A percentile compares a stretch with the other conserved stretches of the same genome.
Conservation (phyloP, 1,140 invertebrate genomes). For the Drosophila busckii region DNA sequence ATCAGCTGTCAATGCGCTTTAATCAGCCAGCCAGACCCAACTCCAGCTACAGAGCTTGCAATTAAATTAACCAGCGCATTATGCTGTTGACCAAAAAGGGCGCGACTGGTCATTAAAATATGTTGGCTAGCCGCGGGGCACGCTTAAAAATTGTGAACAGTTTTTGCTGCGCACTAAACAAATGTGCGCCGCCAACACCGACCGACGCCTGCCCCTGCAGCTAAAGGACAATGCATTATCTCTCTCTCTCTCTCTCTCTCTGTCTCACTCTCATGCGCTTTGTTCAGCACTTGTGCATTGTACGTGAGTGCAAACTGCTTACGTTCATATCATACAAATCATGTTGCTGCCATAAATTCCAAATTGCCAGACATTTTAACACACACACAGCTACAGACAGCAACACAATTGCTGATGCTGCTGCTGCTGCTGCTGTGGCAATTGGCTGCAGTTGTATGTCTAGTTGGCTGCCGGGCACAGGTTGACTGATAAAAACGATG, state of each 20-base stretch:
- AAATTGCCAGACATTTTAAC: constrained; percentile 71
- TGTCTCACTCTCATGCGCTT: constrained; percentile 1
- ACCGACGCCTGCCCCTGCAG: too few relatives aligned
- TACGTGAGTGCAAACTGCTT: constrained; percentile 75
- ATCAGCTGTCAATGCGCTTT: too few relatives aligned
- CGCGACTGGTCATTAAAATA: too few relatives aligned
- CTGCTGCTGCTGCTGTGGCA: constrained; percentile 10
- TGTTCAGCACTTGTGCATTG: constrained; percentile 45
- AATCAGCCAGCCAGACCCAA: too few relatives aligned
- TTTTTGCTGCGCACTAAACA: too few relatives aligned
- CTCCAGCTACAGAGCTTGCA: constrained; percentile 30
- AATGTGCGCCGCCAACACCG: too few relatives aligned
- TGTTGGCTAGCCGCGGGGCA: too few relatives aligned
- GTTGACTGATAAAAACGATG: constrained; percentile 69
- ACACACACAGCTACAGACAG: constrained; percentile 13
- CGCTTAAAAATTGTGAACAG: too few relatives aligned
- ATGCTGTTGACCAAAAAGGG: too few relatives aligned
- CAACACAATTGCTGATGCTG: constrained; percentile 25
- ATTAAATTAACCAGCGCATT: too few relatives aligned
- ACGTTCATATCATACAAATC: constrained; percentile 76
- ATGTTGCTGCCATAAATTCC: constrained; percentile 76
- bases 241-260: constrained; percentile 19
- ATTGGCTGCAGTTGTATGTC: constrained; percentile 28
- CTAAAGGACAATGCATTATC: too few relatives aligned
- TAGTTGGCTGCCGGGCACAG: constrained; percentile 32